phyloP scores from a whole-genome alignment of 1,140 invertebrate genomes.

The Cherax quadricarinatus region DNA sequence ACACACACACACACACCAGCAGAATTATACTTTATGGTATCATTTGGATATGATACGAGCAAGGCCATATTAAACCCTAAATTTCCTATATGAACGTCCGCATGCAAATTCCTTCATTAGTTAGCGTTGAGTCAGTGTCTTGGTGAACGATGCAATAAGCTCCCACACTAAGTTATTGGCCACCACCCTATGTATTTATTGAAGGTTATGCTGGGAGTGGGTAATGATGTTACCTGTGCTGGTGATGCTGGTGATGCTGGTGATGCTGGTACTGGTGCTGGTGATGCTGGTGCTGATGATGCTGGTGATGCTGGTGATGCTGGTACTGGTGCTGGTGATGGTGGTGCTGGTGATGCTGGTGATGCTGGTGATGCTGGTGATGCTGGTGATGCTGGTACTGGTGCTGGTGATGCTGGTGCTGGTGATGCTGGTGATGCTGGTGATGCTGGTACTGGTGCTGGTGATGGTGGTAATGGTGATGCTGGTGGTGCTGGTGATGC shows the following conservation, averaged over 20 bases:
- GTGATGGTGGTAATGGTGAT: neutral
- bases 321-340: neutral
- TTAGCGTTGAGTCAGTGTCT: constrained; percentile 10
- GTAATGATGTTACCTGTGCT: neutral
- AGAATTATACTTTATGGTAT: neutral
- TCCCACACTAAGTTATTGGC: neutral
- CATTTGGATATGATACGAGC: neutral
- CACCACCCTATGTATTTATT: neutral
- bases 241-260: neutral
- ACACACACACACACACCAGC: neutral
- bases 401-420: neutral
- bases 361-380: neutral
- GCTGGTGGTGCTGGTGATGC: neutral
- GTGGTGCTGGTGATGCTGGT: neutral
- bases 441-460: neutral
- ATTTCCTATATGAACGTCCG: constrained; percentile 7
- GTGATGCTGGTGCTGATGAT: neutral
- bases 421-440: neutral
- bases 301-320: neutral
- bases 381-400: neutral
- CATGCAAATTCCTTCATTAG: constrained; percentile 12
- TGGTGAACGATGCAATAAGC: constrained; percentile 1
- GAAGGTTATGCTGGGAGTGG: neutral
- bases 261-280: neutral
- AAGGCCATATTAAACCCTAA: constrained; percentile 11